Conservation (phyloP, 1,140 invertebrate genomes). For the Drosophila tsacasi region DNA sequence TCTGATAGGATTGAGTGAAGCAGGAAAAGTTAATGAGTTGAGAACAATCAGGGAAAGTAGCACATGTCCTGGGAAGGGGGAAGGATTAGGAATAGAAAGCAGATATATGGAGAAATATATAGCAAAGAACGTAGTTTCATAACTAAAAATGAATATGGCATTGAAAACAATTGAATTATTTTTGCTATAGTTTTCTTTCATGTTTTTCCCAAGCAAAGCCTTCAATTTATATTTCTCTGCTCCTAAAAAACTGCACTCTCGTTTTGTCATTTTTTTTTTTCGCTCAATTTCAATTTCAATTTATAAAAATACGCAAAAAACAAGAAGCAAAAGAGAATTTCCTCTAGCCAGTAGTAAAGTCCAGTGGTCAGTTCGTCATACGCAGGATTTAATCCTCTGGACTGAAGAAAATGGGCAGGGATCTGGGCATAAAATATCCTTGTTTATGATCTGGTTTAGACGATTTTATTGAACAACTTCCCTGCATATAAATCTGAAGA, state of each 20-base stretch:
- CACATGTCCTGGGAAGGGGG: background rate
- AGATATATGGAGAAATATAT: background rate
- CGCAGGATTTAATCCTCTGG: constrained; percentile 51
- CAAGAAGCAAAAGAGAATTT: constrained; percentile 33
- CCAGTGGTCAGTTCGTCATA: constrained; percentile 53
- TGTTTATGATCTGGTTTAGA: constrained; percentile 84
- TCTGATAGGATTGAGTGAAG: constrained; percentile 27
- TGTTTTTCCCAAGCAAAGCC: background rate
- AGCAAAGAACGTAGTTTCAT: background rate
- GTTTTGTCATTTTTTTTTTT: constrained; percentile 24
- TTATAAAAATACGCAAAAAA: constrained; percentile 35
- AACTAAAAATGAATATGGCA: background rate
- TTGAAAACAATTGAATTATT: background rate
- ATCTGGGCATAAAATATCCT: constrained; percentile 76
- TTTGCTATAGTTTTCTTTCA: too few relatives aligned
- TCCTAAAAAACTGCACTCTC: background rate
- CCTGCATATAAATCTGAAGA: constrained; percentile 84
- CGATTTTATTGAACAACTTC: constrained; percentile 85
- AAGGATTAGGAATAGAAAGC: background rate
- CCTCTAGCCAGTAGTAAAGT: constrained; percentile 7
- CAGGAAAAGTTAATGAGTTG: constrained; percentile 39
- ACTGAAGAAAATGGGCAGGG: constrained; percentile 54
- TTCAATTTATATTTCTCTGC: background rate
- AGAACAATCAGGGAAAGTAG: constrained; percentile 16
- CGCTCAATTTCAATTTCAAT: constrained; percentile 64